phyloP scores from a whole-genome alignment of 2,113 vertebrate genomes.

The Phaethon lepturus region DNA sequence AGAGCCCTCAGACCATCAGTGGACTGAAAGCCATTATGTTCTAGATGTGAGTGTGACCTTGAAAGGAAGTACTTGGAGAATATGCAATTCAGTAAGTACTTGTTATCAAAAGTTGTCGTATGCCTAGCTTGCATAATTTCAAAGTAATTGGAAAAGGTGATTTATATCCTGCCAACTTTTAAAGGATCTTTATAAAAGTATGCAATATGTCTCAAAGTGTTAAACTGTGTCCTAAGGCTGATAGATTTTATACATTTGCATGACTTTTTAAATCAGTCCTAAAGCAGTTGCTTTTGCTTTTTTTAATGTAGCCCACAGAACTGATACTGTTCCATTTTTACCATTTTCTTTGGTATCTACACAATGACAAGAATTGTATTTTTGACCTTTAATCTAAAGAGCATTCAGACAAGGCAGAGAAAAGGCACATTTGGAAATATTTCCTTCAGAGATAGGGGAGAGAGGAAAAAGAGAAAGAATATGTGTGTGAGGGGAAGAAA shows the following conservation, averaged over 20 bases:
- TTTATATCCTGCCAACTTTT: conserved; percentile 69
- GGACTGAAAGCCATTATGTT: background rate
- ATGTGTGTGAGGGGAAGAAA: background rate
- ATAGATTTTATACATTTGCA: conserved; percentile 73
- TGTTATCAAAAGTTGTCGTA: conserved; percentile 22
- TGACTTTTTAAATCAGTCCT: conserved; percentile 64
- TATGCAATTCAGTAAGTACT: conserved; percentile 28
- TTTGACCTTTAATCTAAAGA: conserved; percentile 58
- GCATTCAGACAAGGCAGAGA: conserved; percentile 24
- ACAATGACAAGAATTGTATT: conserved; percentile 38
- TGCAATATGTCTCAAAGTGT: conserved; percentile 67
- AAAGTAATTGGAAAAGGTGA: conserved; percentile 69
- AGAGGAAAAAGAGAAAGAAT: background rate
- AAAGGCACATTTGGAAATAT: conserved; percentile 61
- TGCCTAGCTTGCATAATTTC: conserved; percentile 67
- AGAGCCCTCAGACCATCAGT: background rate
- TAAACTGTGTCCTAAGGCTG: conserved; percentile 70
- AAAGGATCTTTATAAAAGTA: conserved; percentile 67
- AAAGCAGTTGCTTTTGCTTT: conserved; percentile 47
- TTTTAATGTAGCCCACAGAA: conserved; percentile 60
- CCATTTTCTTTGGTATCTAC: conserved; percentile 23
- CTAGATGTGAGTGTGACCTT: background rate
- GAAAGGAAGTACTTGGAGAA: background rate
- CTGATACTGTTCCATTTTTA: conserved; percentile 55
- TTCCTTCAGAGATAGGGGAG: background rate